phyloP scores from a whole-genome alignment of 2,113 vertebrate species.

The Romanogobio albipinnatus region DNA sequence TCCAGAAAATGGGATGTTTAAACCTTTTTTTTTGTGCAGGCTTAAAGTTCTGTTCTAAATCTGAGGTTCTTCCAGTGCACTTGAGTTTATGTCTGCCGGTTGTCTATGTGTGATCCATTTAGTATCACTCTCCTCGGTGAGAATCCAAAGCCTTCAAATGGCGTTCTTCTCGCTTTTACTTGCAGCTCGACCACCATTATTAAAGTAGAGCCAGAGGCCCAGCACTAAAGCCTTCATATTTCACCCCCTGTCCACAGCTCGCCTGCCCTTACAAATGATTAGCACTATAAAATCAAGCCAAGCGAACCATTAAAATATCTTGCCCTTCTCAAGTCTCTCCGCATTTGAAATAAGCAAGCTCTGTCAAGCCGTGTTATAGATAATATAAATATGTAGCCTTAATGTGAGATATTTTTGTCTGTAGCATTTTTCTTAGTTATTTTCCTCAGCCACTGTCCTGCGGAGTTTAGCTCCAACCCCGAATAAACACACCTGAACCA shows the following conservation, averaged over 20 bases:
- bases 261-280: slow-evolving; percentile 12
- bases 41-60: not conserved
- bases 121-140: slow-evolving; percentile 12
- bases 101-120: slow-evolving; percentile 1
- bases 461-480: too few relatives aligned
- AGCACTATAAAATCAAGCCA: slow-evolving; percentile 24
- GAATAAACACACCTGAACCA: too few relatives aligned
- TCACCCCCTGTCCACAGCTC: slow-evolving; percentile 19
- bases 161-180: not conserved
- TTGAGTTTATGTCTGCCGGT: not conserved
- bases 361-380: slow-evolving; percentile 21
- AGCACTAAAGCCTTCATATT: slow-evolving; percentile 36
- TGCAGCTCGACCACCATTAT: slow-evolving; percentile 36
- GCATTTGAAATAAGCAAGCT: slow-evolving; percentile 14
- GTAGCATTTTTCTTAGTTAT: not conserved
- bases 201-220: slow-evolving; percentile 12
- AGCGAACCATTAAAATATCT: slow-evolving; percentile 40
- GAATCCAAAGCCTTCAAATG: slow-evolving; percentile 1
- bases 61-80: not conserved
- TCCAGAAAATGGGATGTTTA: slow-evolving; percentile 20
- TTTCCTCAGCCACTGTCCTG: not conserved
- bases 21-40: not conserved
- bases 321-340: slow-evolving; percentile 14
- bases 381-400: not conserved
- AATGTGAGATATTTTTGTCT: not conserved